Evolutionary conservation across 2,888 invertebrate genomes (phyloP).

Genomic region (Apantesis nais): DNA sequence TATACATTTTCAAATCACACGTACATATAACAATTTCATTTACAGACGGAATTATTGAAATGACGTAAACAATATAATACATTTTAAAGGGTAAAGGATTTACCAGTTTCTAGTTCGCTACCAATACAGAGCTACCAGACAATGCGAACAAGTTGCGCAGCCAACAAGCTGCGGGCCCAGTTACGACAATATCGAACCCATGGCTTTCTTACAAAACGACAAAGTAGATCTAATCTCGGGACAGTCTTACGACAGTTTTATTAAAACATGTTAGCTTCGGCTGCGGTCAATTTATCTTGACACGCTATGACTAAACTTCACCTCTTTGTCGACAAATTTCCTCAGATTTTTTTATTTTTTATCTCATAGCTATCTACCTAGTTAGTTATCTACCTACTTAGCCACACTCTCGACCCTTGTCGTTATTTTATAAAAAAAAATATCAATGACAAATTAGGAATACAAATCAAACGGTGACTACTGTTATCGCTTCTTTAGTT

Average conservation of each 20-base stretch:
- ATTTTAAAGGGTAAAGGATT: background rate
- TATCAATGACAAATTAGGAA: background rate
- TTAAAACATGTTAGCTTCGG: constrained; percentile 61
- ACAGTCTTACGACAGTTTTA: constrained; percentile 57
- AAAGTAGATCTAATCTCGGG: constrained; percentile 47
- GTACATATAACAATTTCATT: no score
- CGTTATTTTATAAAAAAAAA: background rate
- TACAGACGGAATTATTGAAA: no score
- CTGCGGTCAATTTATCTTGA: constrained; percentile 49
- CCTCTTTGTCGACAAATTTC: constrained; percentile 31
- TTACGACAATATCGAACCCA: constrained; percentile 46
- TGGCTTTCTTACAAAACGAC: constrained; percentile 57
- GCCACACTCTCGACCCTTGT: no score
- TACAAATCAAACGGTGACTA: constrained; percentile 1
- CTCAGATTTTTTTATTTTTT: background rate
- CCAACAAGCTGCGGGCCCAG: constrained; percentile 28
- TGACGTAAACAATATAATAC: background rate
- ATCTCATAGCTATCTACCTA: no score
- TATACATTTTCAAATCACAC: no score
- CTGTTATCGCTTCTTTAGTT: background rate
- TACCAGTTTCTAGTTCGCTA: constrained; percentile 1
- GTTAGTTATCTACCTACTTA: no score
- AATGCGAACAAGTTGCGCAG: constrained; percentile 23
- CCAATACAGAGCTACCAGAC: constrained; percentile 23
- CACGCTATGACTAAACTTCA: constrained; percentile 41